A percentile compares a stretch with the other conserved stretches of the same genome.
These are phyloP conservation scores for Epicampocera succincta DNA, from an alignment of 2,888 invertebrate species.

Conservation along the genomic window DNA sequence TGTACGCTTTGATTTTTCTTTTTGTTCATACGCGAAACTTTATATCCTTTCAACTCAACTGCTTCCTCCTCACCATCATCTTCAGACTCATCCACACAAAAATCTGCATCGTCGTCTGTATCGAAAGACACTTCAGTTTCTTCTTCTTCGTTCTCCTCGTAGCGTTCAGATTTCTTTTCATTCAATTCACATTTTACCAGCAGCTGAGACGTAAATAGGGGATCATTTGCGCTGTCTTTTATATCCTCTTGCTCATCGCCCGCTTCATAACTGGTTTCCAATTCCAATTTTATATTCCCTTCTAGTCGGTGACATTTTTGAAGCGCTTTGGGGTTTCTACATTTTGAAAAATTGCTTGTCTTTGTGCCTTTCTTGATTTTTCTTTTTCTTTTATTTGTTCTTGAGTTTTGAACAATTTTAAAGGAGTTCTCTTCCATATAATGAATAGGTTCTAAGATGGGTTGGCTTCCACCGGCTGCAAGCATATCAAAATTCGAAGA, in stretches of 20 bases:
- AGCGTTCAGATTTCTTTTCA: conserved; percentile 33
- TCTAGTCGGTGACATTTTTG: conserved; percentile 1
- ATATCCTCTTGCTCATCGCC: neutral
- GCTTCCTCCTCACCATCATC: conserved; percentile 10
- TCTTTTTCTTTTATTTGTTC: conserved; percentile 26
- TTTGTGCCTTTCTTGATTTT: conserved; percentile 4
- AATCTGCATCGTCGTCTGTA: neutral
- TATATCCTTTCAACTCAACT: neutral
- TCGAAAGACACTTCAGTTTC: conserved; percentile 19
- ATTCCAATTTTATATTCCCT: conserved; percentile 4
- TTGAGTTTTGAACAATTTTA: conserved; percentile 48
- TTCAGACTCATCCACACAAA: conserved; percentile 28
- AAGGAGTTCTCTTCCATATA: conserved; percentile 59
- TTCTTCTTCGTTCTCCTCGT: conserved; percentile 15
- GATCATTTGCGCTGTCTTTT: conserved; percentile 37
- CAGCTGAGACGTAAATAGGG: conserved; percentile 41
- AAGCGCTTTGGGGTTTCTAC: neutral
- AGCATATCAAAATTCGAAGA: conserved; percentile 67
- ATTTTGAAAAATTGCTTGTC: conserved; percentile 18
- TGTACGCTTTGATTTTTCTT: neutral
- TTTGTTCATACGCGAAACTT: neutral
- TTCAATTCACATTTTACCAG: conserved; percentile 40
- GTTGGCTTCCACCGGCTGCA: conserved; percentile 59
- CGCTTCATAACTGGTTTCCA: neutral
- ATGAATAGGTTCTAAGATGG: conserved; percentile 58